Evolutionary conservation across 2,113 vertebrate genomes (phyloP).

Genomic region (Anthoscopus minutus): DNA sequence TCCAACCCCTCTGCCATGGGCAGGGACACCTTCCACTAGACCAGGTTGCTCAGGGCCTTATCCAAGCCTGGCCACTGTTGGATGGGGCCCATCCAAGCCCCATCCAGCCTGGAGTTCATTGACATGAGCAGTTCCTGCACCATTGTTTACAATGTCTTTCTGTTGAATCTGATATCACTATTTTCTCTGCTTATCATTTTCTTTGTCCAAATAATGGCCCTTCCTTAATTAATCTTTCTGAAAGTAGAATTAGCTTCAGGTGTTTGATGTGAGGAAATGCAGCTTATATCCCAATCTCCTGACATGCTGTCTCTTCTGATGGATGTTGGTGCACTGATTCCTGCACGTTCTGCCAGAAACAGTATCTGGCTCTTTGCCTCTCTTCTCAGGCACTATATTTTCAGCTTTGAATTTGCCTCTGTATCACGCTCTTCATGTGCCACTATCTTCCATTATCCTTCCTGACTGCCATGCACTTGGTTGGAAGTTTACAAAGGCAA

Average conservation of each 20-base stretch:
- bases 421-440: slow-evolving; percentile 2
- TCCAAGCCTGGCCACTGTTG: not conserved
- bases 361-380: not conserved
- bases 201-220: not conserved
- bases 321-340: not conserved
- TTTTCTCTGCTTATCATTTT: not conserved
- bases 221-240: slow-evolving; percentile 5
- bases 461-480: not conserved
- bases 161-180: not conserved
- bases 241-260: not conserved
- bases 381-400: not conserved
- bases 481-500: slow-evolving; percentile 3
- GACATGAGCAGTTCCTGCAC: not conserved
- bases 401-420: slow-evolving; percentile 13
- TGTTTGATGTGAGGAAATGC: not conserved
- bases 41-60: not conserved
- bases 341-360: not conserved
- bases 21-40: not conserved
- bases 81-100: not conserved
- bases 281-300: not conserved
- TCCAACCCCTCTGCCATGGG: not conserved
- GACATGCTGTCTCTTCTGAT: not conserved
- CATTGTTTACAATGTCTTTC: not conserved
- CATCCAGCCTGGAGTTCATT: not conserved
- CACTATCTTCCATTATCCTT: slow-evolving; percentile 17